Evolutionary conservation across 2,113 vertebrate species (phyloP).

Genomic region (Canis aureus): DNA sequence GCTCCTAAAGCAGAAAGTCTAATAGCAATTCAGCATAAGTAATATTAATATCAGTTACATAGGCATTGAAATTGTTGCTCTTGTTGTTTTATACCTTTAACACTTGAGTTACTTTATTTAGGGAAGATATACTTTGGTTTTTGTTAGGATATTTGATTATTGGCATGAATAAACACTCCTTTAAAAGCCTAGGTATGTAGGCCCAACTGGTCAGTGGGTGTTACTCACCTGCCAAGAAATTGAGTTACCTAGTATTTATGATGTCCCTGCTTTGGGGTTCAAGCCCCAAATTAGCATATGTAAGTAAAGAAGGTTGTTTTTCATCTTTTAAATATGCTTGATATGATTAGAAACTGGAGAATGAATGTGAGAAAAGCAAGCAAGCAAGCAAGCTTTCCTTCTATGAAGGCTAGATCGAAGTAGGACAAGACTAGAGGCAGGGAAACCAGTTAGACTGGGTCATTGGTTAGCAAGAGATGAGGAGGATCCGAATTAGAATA

Average conservation of each 20-base stretch:
- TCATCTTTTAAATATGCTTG: background rate
- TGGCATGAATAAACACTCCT: background rate
- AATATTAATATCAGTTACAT: background rate
- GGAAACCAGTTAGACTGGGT: background rate
- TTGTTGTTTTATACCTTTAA: background rate
- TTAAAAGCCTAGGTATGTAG: background rate
- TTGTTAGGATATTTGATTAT: background rate
- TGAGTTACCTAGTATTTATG: background rate
- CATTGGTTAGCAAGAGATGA: background rate
- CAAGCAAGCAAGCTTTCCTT: background rate
- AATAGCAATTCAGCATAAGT: background rate
- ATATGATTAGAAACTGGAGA: background rate
- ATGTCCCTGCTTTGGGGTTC: background rate
- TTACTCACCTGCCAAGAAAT: background rate
- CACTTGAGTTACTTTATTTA: constrained; percentile 15
- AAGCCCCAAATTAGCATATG: background rate
- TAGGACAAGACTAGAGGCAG: background rate
- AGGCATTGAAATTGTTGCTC: background rate
- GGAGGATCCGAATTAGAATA: background rate
- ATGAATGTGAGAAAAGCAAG: background rate
- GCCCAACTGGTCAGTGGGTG: background rate
- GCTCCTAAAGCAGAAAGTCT: background rate
- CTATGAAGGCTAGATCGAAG: background rate
- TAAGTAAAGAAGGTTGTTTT: background rate
- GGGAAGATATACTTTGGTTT: background rate